Percentiles rank a stretch among this genome's conserved stretches.
Conservation (phyloP, 2,113 vertebrate genomes). For the Myotis lucifugus region DNA sequence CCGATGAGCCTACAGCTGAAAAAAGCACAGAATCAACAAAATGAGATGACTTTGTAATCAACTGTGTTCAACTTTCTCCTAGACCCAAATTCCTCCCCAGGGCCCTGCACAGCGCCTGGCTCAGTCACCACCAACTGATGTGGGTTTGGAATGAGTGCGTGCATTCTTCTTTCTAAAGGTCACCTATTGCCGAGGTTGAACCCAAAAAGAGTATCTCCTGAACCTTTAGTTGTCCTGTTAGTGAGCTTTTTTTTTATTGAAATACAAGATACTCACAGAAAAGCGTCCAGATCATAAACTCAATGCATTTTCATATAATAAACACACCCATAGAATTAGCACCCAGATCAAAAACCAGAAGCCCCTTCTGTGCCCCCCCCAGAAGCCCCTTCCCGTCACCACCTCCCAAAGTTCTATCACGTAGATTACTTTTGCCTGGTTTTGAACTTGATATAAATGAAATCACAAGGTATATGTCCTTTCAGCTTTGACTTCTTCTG, state of each 20-base stretch:
- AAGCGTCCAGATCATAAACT: background rate
- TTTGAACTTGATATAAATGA: background rate
- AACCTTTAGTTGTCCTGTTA: background rate
- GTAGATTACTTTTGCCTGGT: background rate
- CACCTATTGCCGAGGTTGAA: background rate
- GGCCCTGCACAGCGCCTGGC: fast-evolving
- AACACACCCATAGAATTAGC: background rate
- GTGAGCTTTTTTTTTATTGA: background rate
- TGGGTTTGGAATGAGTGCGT: fast-evolving
- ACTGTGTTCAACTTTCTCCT: fast-evolving
- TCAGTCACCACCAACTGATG: background rate
- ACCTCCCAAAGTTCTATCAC: background rate
- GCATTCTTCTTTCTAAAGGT: background rate
- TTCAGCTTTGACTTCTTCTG: no score
- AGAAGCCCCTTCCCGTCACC: background rate
- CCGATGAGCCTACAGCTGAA: background rate
- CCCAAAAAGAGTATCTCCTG: background rate
- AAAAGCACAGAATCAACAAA: background rate
- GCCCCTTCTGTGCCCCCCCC: background rate
- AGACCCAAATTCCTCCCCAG: background rate
- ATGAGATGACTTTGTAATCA: fast-evolving
- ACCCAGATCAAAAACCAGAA: background rate
- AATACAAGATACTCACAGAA: background rate
- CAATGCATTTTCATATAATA: background rate
- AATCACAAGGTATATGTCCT: background rate